Base-by-base conservation (phyloP, 2,797 vertebrate species). In the Sebastes iracundus region DNA sequence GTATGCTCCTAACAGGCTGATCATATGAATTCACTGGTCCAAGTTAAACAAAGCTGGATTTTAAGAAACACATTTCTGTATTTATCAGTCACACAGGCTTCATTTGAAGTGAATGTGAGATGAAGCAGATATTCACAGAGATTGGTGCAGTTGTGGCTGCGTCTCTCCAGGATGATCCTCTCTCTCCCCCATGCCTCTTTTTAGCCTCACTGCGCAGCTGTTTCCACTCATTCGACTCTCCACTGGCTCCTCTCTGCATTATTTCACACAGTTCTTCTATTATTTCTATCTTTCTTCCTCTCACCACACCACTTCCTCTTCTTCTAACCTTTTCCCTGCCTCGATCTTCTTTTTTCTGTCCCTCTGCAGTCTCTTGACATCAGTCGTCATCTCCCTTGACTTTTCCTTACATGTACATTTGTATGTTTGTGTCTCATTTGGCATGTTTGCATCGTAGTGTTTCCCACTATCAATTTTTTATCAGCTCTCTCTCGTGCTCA, bases 191-290 rank as follows among this genome's bases (percentile, higher is more conserved):
- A 46, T 61, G 10, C 53, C 63, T 64, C 58, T 56, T n/a, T 73
- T 5, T 61, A 23, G 28, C n/a, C 75, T 62, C 60, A 68, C 23
- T 35, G 49, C 16, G 25, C 12, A 59, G 60, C 65, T 75, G 63
- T n/a, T 53, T 56, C 28, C 23, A 58, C 20, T 30, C 67, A 69
- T 28, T 32, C 2, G 2, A n/a, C 28, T 72, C 58, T 80, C 46
- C 65, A 28, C 13, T 72, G 56, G 49, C 53, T 61, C 42, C 62
- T 55, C 28, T 55, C 13, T 71, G 4, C 13, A n/a, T 68, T 27
- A 42, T 80, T 75, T 72, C 38, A 71, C 56, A 67, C 73, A 77
- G 55, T 83, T 85, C 64, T 28, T 82, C 55, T 67, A 80, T 71
- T 74, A 58, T 81, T 75, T 85, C 63, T 77, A 35, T 69, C 53